A percentile compares a stretch with the other conserved stretches of the same genome.
Conservation (phyloP, 2,888 invertebrate species). For the Ectobius pallidus region DNA sequence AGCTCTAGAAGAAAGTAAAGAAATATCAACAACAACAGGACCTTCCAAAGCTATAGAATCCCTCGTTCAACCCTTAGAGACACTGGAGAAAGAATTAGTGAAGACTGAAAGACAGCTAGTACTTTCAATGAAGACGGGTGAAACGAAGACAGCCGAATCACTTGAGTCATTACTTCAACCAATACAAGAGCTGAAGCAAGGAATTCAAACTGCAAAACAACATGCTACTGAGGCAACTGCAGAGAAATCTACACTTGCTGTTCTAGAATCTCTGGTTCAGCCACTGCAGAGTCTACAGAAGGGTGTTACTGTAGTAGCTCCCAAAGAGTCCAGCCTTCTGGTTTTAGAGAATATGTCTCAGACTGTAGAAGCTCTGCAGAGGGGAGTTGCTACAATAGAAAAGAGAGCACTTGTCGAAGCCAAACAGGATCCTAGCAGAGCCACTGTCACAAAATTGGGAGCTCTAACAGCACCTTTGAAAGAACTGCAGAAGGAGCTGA, state of each 20-base stretch:
- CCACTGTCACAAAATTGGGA: neutral
- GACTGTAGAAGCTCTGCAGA: neutral
- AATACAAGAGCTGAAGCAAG: conserved; percentile 61
- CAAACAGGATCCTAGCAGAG: conserved; percentile 1
- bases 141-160: conserved; percentile 6
- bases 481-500: conserved; percentile 55
- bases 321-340: conserved; percentile 5
- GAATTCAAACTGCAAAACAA: conserved; percentile 52
- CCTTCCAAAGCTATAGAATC: conserved; percentile 49
- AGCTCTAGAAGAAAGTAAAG: conserved; percentile 14
- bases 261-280: conserved; percentile 40
- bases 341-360: conserved; percentile 6
- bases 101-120: conserved; percentile 35
- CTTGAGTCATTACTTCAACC: conserved; percentile 28
- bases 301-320: neutral
- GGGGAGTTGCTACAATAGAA: conserved; percentile 6
- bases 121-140: conserved; percentile 4
- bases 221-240: neutral
- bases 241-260: neutral
- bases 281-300: conserved; percentile 43
- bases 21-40: neutral
- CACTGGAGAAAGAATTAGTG: conserved; percentile 46
- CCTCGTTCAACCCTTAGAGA: conserved; percentile 53
- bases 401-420: neutral
- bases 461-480: conserved; percentile 54